A percentile compares a stretch with the other conserved stretches of the same genome.
phyloP scores from a whole-genome alignment of 2,113 vertebrate genomes.

The Desmodus rotundus region DNA sequence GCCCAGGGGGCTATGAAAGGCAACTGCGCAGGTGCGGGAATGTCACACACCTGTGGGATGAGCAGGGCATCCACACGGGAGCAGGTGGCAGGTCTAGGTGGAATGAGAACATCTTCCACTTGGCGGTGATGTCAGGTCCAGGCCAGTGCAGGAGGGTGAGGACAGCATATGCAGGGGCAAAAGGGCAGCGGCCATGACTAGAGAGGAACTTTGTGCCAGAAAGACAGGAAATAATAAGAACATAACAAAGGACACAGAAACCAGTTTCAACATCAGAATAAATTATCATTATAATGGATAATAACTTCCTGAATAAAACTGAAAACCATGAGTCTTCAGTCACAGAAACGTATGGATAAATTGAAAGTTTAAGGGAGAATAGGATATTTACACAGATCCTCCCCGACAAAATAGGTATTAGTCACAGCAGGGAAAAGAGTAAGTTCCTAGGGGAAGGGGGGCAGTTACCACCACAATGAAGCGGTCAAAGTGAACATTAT shows the following conservation, averaged over 20 bases:
- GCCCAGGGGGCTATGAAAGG: not conserved
- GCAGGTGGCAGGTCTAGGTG: not conserved
- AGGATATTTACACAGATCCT: not conserved
- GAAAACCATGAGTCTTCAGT: not conserved
- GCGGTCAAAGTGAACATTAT: not conserved
- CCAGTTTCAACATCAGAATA: not conserved
- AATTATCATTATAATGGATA: not conserved
- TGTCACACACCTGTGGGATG: not conserved
- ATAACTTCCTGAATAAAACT: not conserved
- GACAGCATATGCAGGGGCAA: rapidly evolving
- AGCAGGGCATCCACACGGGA: not conserved
- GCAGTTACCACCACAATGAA: not conserved
- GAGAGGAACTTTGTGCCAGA: not conserved
- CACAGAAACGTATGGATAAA: not conserved
- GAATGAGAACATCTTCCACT: not conserved
- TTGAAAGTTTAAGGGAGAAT: not conserved
- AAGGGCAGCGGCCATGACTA: not conserved
- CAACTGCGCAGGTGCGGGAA: not conserved
- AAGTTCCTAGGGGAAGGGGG: not conserved
- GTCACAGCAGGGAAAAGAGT: not conserved
- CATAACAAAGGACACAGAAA: not conserved
- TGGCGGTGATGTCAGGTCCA: not conserved
- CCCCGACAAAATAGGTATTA: not conserved
- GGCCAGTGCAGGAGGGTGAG: not conserved
- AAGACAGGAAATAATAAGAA: not conserved